These are phyloP conservation scores for Protobothrops flavoviridis DNA, from an alignment of 2,113 vertebrate genomes.

Conservation along the genomic window DNA sequence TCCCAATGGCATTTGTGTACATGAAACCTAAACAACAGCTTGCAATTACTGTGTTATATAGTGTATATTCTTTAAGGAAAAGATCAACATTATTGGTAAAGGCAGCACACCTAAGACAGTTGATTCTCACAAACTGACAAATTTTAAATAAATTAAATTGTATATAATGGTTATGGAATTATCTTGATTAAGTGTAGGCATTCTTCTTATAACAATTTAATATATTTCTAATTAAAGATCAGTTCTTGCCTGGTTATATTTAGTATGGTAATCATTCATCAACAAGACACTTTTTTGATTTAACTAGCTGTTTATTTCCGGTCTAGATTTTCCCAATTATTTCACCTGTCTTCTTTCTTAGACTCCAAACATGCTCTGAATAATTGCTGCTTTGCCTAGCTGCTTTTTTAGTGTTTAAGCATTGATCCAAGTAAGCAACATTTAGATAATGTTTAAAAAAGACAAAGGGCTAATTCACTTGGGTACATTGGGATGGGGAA, in stretches of 20 bases:
- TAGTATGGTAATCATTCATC: neutral
- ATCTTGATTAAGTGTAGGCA: neutral
- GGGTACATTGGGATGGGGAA: neutral
- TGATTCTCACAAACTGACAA: neutral
- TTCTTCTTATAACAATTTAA: neutral
- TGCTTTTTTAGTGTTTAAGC: neutral
- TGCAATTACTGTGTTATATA: neutral
- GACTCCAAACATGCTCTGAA: conserved; percentile 22
- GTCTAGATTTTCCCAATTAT: conserved; percentile 23
- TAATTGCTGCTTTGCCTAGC: conserved; percentile 1
- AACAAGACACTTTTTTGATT: conserved; percentile 21
- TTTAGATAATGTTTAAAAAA: neutral
- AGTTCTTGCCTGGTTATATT: conserved; percentile 1
- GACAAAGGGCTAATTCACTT: neutral
- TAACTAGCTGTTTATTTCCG: conserved; percentile 18
- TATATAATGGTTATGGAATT: neutral
- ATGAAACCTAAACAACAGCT: neutral
- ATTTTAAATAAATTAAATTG: neutral
- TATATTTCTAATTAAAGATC: conserved; percentile 1
- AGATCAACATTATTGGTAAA: neutral
- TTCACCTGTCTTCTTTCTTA: conserved; percentile 16
- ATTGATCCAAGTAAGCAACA: neutral
- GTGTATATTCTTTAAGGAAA: neutral
- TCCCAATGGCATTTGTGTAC: neutral
- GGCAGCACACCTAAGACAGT: neutral